Conservation (phyloP, 2,113 vertebrate genomes). For the Boleophthalmus pectinirostris region DNA sequence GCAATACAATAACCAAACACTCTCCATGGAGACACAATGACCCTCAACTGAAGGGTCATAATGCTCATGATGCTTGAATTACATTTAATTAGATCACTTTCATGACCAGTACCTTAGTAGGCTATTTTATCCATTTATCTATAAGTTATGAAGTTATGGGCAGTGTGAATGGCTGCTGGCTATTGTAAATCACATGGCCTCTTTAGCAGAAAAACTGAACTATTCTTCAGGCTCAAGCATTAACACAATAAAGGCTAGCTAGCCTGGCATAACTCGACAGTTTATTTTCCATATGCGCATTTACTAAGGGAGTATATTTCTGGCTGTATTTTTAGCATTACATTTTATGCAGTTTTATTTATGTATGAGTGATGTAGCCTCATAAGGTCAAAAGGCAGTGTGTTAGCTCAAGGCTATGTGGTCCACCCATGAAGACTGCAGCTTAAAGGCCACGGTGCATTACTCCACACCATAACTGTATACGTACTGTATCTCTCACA, state of each 20-base stretch:
- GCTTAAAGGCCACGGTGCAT: constrained; percentile 24
- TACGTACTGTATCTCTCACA: constrained; percentile 12
- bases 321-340: neutral
- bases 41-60: no score
- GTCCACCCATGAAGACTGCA: constrained; percentile 15
- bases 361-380: constrained; percentile 25
- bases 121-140: no score
- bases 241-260: constrained; percentile 1
- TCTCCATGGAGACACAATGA: no score
- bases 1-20: no score
- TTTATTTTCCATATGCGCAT: neutral
- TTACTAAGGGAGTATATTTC: constrained; percentile 8
- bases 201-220: constrained; percentile 16
- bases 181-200: constrained; percentile 13
- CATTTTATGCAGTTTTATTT: constrained; percentile 9
- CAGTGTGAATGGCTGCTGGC: neutral
- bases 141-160: neutral
- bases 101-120: no score
- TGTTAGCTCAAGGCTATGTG: constrained; percentile 37
- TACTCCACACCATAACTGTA: neutral
- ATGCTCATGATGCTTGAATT: no score
- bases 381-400: constrained; percentile 24
- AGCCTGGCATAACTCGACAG: neutral
- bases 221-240: neutral
- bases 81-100: no score